A percentile compares a stretch with the other conserved stretches of the same genome.
Evolutionary conservation across 2,113 vertebrate genomes (phyloP).

Genomic region (Rafetus swinhoei): DNA sequence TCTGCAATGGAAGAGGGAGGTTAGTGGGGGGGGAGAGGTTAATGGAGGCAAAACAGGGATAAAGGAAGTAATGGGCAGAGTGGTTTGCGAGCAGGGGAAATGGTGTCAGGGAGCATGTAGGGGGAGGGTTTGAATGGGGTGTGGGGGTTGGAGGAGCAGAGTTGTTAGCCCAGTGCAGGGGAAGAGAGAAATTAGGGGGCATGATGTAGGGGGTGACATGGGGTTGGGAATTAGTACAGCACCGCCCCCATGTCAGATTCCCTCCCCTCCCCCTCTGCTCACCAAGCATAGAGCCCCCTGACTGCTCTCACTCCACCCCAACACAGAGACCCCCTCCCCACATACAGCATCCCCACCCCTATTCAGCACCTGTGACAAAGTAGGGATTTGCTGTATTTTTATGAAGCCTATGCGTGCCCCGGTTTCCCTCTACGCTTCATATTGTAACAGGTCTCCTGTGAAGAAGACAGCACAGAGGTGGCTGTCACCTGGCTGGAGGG

Average conservation of each 20-base stretch:
- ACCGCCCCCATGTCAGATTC: neutral
- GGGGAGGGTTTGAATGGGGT: neutral
- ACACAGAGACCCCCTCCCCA: neutral
- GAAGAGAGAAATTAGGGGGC: neutral
- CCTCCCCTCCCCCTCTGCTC: neutral
- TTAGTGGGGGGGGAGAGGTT: neutral
- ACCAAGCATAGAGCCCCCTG: neutral
- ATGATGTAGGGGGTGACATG: neutral
- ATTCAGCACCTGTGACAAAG: neutral
- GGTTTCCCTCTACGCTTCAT: neutral
- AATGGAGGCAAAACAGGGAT: slow-evolving; percentile 78
- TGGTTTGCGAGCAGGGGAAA: too few relatives aligned
- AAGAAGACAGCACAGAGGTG: neutral
- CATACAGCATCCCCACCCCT: neutral
- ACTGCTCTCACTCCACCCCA: neutral
- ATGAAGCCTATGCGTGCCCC: neutral
- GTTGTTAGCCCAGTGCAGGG: neutral
- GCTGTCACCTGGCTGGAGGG: neutral
- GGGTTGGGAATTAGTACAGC: neutral
- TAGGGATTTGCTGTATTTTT: neutral
- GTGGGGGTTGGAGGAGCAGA: neutral
- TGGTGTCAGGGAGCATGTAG: neutral
- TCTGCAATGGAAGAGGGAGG: slow-evolving; percentile 73
- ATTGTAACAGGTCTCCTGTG: neutral
- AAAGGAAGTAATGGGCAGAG: slow-evolving; percentile 81